Conservation (phyloP, 2,113 vertebrate species). For the Corythornis madagascariensis region DNA sequence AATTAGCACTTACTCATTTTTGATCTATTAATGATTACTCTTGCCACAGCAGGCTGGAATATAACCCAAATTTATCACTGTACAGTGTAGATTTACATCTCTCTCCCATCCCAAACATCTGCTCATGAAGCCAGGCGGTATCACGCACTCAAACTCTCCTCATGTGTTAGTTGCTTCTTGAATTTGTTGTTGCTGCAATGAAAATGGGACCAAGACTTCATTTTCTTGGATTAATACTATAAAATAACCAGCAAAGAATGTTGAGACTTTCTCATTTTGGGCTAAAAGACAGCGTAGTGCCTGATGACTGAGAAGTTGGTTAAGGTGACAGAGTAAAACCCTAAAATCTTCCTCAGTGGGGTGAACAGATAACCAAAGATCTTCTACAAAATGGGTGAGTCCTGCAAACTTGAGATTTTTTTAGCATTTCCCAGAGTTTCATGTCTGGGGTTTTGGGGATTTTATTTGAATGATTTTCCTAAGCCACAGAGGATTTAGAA, state of each 20-base stretch:
- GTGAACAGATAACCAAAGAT: neutral
- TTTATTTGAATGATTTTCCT: neutral
- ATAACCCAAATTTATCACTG: neutral
- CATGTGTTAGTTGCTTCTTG: neutral
- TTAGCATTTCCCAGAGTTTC: neutral
- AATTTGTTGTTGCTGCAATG: neutral
- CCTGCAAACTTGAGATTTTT: neutral
- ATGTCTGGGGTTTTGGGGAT: accelerated
- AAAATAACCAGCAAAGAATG: neutral
- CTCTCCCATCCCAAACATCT: neutral
- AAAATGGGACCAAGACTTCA: neutral
- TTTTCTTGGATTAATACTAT: neutral
- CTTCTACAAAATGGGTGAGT: neutral
- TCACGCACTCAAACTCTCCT: neutral
- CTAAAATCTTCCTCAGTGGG: neutral
- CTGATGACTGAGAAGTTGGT: neutral
- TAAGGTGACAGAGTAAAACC: neutral
- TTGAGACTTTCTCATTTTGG: neutral
- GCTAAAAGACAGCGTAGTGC: neutral
- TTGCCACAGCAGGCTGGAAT: neutral
- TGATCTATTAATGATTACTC: neutral
- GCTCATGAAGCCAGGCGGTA: neutral
- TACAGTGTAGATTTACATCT: neutral
- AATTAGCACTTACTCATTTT: neutral
- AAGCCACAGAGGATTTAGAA: neutral